Base-by-base conservation (phyloP, 2,113 vertebrate genomes). In the Heterochromis multidens region DNA sequence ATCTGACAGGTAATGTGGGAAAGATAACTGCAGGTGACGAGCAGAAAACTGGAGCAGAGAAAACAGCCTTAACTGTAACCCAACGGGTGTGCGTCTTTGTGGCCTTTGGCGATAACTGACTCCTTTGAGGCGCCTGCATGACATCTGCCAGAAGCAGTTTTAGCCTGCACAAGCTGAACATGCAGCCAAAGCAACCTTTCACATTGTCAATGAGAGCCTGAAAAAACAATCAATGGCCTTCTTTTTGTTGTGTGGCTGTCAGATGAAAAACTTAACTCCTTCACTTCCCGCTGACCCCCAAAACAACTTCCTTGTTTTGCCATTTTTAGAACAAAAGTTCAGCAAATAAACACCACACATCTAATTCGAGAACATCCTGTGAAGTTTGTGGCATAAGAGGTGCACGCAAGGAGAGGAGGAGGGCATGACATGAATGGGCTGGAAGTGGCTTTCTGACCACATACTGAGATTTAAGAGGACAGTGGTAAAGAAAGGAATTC, bases 361-460 rank as follows among this genome's bases (percentile, higher is more conserved):
- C 87, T 91, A 91, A 92, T 81, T 93, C 0, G 1, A 80, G 87
- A 86, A 79, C 17, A 87, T 90, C 88, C 81, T 91, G 85, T 88
- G 76, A 86, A 89, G 27, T 90, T 59, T 82, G 72, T 87, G 88
- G 82, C 85, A 79, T 77, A 52, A 84, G 72, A 86, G 84, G 40
- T 10, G 4, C 23, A 10, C 1, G 3, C 9, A 9, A 23, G 62
- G 80, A 60, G 72, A 85, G 81, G 46, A 60, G 76, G 65, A 82
- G 82, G 74, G 84, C 72, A 84, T 56, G 87, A 72, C 61, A 29
- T 87, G 58, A 90, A 94, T 79, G 81, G 84, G 31, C 79, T 88
- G 90, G 88, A 93, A 93, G 87, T 89, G 46, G 63, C 62, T 87
- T 84, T 88, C 76, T 82, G 54, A 86, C 90, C 88, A 79, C 91